A percentile compares a stretch with the other conserved stretches of the same genome.
Conservation (phyloP, 2,888 invertebrate species). For the Cataglyphis rosenhaueri region DNA sequence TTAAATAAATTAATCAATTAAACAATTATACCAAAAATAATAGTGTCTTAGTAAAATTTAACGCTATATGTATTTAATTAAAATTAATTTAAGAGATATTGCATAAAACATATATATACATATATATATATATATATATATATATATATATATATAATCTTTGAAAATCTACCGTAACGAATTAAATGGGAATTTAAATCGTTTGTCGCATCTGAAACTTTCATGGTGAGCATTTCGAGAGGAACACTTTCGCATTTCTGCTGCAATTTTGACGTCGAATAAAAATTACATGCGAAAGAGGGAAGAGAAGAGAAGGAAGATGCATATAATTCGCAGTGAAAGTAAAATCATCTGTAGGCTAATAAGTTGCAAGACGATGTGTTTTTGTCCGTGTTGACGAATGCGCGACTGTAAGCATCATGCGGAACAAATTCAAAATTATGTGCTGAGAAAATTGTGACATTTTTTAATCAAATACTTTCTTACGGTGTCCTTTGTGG, state of each 20-base stretch:
- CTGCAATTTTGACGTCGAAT: not conserved
- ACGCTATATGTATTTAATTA: not conserved
- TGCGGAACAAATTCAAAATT: conserved; percentile 12
- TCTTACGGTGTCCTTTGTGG: not conserved
- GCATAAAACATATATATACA: not conserved
- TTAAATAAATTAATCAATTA: not conserved
- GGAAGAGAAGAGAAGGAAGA: not conserved
- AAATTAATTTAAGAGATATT: not conserved
- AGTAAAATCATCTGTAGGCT: conserved; percentile 19
- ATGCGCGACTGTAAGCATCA: not conserved
- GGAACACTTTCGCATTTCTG: not conserved
- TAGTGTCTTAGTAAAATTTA: not conserved
- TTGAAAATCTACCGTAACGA: not conserved
- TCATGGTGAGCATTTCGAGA: not conserved
- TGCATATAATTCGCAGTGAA: conserved; percentile 18
- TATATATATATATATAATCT: not conserved
- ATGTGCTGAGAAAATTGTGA: not conserved
- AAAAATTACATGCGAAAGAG: not conserved
- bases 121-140: no score
- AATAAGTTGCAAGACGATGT: not conserved
- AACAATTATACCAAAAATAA: not conserved
- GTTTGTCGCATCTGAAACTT: not conserved
- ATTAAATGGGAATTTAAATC: not conserved
- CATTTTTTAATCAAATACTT: conserved; percentile 10
- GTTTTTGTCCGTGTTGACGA: not conserved